Conservation (phyloP, 2,888 invertebrate genomes). For the Glaucopsyche alexis region DNA sequence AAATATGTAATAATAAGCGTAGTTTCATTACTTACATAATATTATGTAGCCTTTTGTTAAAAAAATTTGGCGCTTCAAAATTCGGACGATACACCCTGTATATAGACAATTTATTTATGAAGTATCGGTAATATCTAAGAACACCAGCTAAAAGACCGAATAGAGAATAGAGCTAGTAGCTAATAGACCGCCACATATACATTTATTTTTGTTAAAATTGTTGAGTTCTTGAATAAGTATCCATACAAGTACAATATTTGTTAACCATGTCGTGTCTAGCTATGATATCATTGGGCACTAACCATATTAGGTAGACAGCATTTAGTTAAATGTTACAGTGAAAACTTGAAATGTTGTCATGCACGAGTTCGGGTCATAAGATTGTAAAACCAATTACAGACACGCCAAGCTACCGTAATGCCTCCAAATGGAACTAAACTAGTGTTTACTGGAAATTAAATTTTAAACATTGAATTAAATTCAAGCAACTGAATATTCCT, state of each 20-base stretch:
- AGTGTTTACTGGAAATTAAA: background rate
- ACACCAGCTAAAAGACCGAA: no score
- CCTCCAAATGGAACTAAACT: background rate
- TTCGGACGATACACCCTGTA: no score
- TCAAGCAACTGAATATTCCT: background rate
- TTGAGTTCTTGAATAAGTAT: background rate
- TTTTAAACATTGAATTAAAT: conserved; percentile 4
- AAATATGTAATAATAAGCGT: no score
- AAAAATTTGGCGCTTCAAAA: no score
- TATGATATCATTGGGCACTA: background rate
- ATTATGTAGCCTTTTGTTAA: no score
- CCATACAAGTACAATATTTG: no score
- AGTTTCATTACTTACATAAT: no score
- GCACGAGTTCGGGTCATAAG: background rate
- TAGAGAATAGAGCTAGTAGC: no score
- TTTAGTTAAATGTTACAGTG: background rate
- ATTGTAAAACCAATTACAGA: conserved; percentile 3
- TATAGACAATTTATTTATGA: no score
- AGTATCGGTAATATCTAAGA: no score
- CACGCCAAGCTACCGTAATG: background rate
- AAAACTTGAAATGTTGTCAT: background rate
- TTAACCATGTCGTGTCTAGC: background rate
- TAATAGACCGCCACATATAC: no score
- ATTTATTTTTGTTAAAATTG: no score
- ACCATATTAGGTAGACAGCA: conserved; percentile 1